Evolutionary conservation across 2,888 invertebrate genomes (phyloP).

Genomic region (Phoenoteleia sp.): DNA sequence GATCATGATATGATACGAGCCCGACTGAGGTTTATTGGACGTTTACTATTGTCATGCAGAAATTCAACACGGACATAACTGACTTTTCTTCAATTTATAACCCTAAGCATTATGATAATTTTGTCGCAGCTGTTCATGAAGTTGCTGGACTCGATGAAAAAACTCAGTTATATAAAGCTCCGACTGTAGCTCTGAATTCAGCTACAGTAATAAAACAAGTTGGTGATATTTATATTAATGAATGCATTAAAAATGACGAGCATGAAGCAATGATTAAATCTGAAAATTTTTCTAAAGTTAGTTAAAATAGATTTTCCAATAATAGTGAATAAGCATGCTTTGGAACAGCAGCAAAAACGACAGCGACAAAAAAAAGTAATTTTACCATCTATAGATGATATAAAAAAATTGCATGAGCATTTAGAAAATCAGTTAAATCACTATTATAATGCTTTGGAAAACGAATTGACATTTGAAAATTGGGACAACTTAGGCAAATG

Average conservation of each 20-base stretch:
- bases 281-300: slow-evolving; percentile 15
- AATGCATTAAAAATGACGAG: slow-evolving; percentile 4
- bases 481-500: slow-evolving; percentile 47
- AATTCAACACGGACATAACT: slow-evolving; percentile 42
- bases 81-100: slow-evolving; percentile 71
- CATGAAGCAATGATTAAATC: neutral
- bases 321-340: slow-evolving; percentile 62
- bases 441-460: slow-evolving; percentile 22
- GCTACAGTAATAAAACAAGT: neutral
- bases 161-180: neutral
- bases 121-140: slow-evolving; percentile 58
- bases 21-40: slow-evolving; percentile 51
- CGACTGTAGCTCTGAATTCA: neutral
- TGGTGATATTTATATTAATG: slow-evolving; percentile 1
- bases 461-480: slow-evolving; percentile 7
- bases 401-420: neutral
- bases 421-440: slow-evolving; percentile 4
- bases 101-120: slow-evolving; percentile 64
- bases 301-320: slow-evolving; percentile 28
- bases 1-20: slow-evolving; percentile 67
- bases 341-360: neutral
- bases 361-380: neutral
- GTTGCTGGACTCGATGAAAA: slow-evolving; percentile 8
- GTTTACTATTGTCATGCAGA: slow-evolving; percentile 25
- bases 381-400: neutral